Conservation (phyloP, 2,797 vertebrate genomes). For the Intellagama lesueurii region DNA sequence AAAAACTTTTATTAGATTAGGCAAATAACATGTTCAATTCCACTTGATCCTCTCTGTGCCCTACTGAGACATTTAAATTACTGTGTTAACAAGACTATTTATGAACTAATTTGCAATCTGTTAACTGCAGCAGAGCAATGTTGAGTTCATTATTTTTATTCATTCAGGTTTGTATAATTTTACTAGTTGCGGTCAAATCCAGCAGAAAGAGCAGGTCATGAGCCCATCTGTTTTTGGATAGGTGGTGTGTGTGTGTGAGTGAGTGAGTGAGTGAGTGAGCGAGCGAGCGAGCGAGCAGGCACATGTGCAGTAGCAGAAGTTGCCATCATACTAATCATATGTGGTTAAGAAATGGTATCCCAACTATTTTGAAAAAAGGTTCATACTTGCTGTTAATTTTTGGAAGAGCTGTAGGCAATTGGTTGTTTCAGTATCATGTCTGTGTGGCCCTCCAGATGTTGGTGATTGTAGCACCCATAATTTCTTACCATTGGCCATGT, state of each 20-base stretch:
- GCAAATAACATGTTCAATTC: not conserved
- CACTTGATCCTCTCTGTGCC: not conserved
- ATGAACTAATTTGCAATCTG: not conserved
- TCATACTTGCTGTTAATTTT: not conserved
- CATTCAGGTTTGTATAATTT: not conserved
- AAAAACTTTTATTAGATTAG: not conserved
- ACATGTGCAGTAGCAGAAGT: not conserved
- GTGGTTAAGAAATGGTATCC: not conserved
- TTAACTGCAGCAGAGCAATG: not conserved
- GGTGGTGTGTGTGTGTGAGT: not conserved
- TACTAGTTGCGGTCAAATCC: not conserved
- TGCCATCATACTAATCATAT: not conserved
- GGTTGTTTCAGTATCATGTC: not conserved
- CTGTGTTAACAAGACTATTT: not conserved
- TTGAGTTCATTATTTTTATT: not conserved
- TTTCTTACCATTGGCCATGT: too few species aligned
- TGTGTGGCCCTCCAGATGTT: not conserved
- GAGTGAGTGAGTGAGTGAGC: too few species aligned
- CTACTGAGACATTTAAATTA: constrained; percentile 4
- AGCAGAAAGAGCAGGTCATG: not conserved
- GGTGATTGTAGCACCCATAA: not conserved
- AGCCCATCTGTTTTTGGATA: not conserved
- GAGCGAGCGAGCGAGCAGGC: too few species aligned
- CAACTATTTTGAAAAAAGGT: not conserved
- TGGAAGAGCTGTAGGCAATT: not conserved